Percentiles rank a stretch among this genome's conserved stretches.
Conservation (phyloP, 2,113 vertebrate genomes). For the Lampris incognitus region DNA sequence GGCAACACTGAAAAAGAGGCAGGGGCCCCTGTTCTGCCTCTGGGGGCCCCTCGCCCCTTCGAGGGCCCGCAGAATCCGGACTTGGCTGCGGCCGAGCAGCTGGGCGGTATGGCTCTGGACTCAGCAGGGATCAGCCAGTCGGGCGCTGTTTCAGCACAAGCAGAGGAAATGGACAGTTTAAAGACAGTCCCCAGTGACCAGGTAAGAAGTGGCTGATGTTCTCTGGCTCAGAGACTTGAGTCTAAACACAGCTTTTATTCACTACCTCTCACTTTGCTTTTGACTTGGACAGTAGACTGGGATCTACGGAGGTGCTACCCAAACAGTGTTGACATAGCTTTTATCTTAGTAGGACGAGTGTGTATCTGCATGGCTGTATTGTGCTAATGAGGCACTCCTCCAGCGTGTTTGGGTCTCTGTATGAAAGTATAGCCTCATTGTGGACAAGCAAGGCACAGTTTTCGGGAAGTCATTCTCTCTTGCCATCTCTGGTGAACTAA, state of each 20-base stretch:
- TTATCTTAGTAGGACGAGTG: not conserved
- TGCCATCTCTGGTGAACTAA: too few species aligned
- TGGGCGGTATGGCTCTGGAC: slow-evolving; percentile 90
- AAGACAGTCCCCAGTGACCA: slow-evolving; percentile 94
- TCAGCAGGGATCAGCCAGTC: slow-evolving; percentile 85
- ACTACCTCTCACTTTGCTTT: too few species aligned
- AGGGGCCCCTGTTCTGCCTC: slow-evolving; percentile 75
- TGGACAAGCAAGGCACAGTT: too few species aligned
- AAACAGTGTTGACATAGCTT: too few species aligned
- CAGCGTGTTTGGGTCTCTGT: too few species aligned
- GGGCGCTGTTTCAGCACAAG: slow-evolving; percentile 88
- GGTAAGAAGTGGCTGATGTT: slow-evolving; percentile 82
- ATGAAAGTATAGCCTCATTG: too few species aligned
- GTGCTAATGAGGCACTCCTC: not conserved
- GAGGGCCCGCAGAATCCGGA: slow-evolving; percentile 87
- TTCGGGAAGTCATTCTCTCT: too few species aligned
- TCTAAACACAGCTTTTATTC: too few species aligned
- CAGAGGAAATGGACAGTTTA: slow-evolving; percentile 89
- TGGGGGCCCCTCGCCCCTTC: slow-evolving; percentile 86
- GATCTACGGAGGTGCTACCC: too few species aligned
- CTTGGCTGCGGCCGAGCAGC: slow-evolving; percentile 83
- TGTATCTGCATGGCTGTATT: not conserved
- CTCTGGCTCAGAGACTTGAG: not conserved
- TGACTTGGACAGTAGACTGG: too few species aligned
- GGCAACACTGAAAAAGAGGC: slow-evolving; percentile 86